Percentiles rank a stretch among this genome's conserved stretches.
These are phyloP conservation scores for Synergus itoensis DNA, from an alignment of 2,888 invertebrate species.

Conservation along the genomic window DNA sequence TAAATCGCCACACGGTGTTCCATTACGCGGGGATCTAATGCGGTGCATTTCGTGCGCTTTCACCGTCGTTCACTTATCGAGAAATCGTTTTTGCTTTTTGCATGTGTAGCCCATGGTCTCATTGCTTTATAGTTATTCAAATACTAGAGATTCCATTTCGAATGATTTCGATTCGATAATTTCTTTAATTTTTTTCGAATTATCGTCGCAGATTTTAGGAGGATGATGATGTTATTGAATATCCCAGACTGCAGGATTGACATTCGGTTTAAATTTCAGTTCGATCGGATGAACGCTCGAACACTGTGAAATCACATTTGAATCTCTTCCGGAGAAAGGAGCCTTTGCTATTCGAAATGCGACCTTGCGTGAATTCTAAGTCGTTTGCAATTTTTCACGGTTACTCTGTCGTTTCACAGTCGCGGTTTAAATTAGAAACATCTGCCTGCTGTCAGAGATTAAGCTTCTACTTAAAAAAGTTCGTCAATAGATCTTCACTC, in stretches of 20 bases:
- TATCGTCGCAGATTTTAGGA: background rate
- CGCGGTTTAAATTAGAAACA: background rate
- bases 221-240: background rate
- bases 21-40: slow-evolving; percentile 29
- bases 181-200: background rate
- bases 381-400: slow-evolving; percentile 31
- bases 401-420: slow-evolving; percentile 22
- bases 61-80: slow-evolving; percentile 30
- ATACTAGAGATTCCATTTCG: background rate
- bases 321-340: slow-evolving; percentile 40
- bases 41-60: slow-evolving; percentile 37
- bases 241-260: background rate
- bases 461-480: background rate
- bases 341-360: slow-evolving; percentile 33
- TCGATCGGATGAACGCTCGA: slow-evolving; percentile 37
- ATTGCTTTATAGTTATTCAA: background rate
- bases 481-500: background rate
- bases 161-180: slow-evolving; percentile 2
- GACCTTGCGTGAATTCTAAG: slow-evolving; percentile 41
- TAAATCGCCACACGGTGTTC: slow-evolving; percentile 33
- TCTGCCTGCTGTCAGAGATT: background rate
- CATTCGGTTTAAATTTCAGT: slow-evolving; percentile 38
- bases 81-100: slow-evolving; percentile 21
- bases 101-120: slow-evolving; percentile 1
- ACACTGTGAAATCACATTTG: slow-evolving; percentile 33